Percentiles rank a stretch among this genome's conserved stretches.
Evolutionary conservation across 2,797 vertebrate genomes (phyloP).

Genomic region (Morelia viridis): DNA sequence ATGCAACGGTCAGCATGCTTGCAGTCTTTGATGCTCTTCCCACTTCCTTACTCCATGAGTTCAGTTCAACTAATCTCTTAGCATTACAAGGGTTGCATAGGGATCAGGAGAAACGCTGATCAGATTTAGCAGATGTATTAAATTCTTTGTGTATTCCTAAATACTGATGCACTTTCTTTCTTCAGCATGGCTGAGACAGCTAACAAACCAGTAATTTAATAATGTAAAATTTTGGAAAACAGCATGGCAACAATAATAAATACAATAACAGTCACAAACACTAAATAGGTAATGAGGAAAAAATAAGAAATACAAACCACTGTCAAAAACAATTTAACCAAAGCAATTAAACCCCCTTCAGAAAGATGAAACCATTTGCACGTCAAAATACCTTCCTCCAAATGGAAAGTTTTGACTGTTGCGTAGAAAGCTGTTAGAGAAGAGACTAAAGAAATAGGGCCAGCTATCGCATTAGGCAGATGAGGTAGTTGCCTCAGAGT

Average conservation of each 20-base stretch:
- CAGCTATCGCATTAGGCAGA: neutral
- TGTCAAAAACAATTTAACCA: neutral
- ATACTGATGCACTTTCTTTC: neutral
- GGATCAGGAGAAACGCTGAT: neutral
- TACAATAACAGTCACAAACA: neutral
- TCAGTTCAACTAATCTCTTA: constrained; percentile 13
- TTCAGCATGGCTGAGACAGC: neutral
- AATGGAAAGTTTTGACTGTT: neutral
- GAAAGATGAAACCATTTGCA: neutral
- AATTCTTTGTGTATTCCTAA: neutral
- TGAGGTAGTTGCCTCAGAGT: neutral
- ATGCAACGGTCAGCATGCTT: constrained; percentile 33
- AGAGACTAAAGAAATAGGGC: neutral
- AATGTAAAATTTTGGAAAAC: neutral
- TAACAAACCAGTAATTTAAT: neutral
- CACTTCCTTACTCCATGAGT: constrained; percentile 11
- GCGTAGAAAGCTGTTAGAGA: neutral
- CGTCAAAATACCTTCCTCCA: neutral
- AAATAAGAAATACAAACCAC: neutral
- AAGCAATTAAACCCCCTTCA: neutral
- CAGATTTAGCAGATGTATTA: neutral
- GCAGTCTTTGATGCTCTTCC: constrained; percentile 46
- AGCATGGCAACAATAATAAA: neutral
- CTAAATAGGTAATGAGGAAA: neutral
- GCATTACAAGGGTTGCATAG: neutral